Conservation (phyloP, 2,888 invertebrate species). For the Elaeidobius kamerunicus region DNA sequence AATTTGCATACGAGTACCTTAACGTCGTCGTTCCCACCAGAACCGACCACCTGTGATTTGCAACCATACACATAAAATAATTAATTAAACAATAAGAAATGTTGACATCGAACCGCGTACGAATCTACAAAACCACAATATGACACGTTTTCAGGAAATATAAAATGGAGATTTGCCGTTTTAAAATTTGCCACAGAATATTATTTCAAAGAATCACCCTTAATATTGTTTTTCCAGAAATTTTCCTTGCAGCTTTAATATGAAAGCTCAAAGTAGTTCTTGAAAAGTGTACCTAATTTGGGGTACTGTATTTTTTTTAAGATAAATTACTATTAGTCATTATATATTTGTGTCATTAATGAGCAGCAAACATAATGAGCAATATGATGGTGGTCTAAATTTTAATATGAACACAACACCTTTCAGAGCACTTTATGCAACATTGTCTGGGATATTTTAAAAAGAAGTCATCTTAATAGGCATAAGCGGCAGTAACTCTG, state of each 20-base stretch:
- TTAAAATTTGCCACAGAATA: constrained; percentile 25
- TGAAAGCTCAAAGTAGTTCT: not conserved
- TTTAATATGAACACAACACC: constrained; percentile 5
- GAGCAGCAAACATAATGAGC: too few relatives aligned
- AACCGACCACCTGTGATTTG: constrained; percentile 25
- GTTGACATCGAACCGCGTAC: constrained; percentile 24
- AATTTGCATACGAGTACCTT: constrained; percentile 16
- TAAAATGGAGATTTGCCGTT: constrained; percentile 39
- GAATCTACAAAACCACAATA: constrained; percentile 36
- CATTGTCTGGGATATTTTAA: constrained; percentile 16
- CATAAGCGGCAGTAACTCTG: constrained; percentile 33
- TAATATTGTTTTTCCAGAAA: not conserved
- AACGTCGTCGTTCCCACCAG: constrained; percentile 16
- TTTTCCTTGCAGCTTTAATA: not conserved
- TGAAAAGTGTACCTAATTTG: not conserved
- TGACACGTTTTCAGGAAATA: constrained; percentile 40
- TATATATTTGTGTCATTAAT: not conserved
- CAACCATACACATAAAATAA: constrained; percentile 11
- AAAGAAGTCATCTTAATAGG: constrained; percentile 23
- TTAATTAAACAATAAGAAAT: constrained; percentile 28
- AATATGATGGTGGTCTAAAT: not conserved
- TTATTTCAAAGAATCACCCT: constrained; percentile 19
- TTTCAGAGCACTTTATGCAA: constrained; percentile 11
- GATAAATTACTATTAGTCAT: not conserved
- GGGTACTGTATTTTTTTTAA: too few relatives aligned